Evolutionary conservation across 2,797 vertebrate genomes (phyloP).

Genomic region (Urocyon cinereoargenteus): DNA sequence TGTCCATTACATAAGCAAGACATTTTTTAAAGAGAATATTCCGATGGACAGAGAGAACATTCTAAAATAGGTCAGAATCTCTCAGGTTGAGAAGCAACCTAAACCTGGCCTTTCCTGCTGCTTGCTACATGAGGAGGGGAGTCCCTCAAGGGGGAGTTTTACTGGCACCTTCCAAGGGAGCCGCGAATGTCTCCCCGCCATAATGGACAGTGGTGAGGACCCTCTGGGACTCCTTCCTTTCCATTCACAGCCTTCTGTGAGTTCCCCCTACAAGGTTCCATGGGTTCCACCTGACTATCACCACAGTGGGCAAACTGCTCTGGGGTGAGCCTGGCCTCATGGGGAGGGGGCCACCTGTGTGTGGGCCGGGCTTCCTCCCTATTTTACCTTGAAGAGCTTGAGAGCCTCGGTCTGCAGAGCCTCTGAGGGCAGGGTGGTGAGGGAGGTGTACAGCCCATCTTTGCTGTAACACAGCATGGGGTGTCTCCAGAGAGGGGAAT

Average conservation of each 20-base stretch:
- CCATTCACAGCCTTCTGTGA: not conserved
- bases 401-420: slow-evolving; percentile 97
- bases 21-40: not conserved
- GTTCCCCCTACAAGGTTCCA: too few relatives aligned
- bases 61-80: slow-evolving; percentile 6
- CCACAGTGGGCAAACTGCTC: not conserved
- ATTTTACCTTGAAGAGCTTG: slow-evolving; percentile 95
- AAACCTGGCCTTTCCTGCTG: not conserved
- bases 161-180: not conserved
- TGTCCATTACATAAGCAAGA: slow-evolving; percentile 21
- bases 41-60: slow-evolving; percentile 23
- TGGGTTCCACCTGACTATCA: not conserved
- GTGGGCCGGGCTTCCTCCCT: not conserved
- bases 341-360: fast-evolving
- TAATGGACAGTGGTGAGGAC: not conserved
- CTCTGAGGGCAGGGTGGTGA: slow-evolving; percentile 92
- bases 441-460: slow-evolving; percentile 91
- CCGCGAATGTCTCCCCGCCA: not conserved
- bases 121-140: not conserved
- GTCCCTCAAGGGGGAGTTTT: not conserved
- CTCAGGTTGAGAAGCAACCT: not conserved
- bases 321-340: not conserved
- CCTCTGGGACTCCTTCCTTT: not conserved
- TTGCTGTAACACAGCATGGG: slow-evolving; percentile 94
- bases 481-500: slow-evolving; percentile 93